Percentiles rank a stretch among this genome's conserved stretches.
Evolutionary conservation across 2,888 invertebrate genomes (phyloP).

Genomic region (Trichogramma evanescens): DNA sequence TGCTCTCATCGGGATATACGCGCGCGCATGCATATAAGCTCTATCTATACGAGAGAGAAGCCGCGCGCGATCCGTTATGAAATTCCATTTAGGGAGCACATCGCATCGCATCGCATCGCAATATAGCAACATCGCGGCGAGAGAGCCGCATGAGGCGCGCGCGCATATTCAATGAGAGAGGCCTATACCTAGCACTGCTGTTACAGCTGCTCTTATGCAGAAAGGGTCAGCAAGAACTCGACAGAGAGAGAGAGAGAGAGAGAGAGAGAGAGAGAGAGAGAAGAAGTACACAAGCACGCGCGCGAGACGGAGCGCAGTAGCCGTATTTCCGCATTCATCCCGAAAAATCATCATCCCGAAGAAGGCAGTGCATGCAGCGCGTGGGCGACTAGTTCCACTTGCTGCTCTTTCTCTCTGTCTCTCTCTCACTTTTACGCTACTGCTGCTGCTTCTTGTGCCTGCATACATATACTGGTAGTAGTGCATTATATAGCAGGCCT

Average conservation of each 20-base stretch:
- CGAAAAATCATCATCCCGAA: conserved; percentile 7
- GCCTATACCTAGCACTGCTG: not conserved
- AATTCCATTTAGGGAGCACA: conserved; percentile 24
- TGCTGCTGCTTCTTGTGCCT: not conserved
- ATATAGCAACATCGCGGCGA: not conserved
- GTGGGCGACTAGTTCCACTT: conserved; percentile 26
- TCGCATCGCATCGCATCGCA: not conserved
- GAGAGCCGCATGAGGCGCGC: conserved; percentile 5
- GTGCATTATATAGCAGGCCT: too few relatives aligned
- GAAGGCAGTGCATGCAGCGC: conserved; percentile 8
- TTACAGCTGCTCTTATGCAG: not conserved
- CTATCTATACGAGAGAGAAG: conserved; percentile 8
- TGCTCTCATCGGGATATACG: too few relatives aligned
- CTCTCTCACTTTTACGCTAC: too few relatives aligned
- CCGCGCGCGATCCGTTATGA: conserved; percentile 23
- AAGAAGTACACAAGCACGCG: conserved; percentile 4
- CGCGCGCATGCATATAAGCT: conserved; percentile 1
- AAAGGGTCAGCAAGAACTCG: not conserved
- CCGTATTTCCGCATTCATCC: conserved; percentile 9
- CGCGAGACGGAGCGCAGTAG: conserved; percentile 12
- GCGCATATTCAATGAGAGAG: conserved; percentile 21
- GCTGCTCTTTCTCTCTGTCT: conserved; percentile 3
- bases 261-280: not conserved
- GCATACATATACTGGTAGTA: too few relatives aligned
- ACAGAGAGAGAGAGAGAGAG: not conserved